Evolutionary conservation across 2,797 vertebrate species (phyloP), one percentile per base, ranked within the genome.

Genomic region (Channallabes apus): DNA sequence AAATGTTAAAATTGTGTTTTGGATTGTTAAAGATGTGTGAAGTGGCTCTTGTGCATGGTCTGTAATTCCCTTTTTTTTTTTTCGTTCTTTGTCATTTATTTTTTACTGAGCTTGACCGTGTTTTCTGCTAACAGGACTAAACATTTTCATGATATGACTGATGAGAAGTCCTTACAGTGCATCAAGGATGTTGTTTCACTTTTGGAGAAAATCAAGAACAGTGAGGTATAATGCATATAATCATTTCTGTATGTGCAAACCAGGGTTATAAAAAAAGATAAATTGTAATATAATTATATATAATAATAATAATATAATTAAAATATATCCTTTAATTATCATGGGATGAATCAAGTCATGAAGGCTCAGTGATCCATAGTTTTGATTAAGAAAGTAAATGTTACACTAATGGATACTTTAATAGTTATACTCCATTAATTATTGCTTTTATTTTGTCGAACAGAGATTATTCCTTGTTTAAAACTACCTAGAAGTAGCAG

Each of bases 201-300:
- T 8, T 46, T 92, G 38, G 91, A 92, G 69, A 90, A 91, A 88
- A 94, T 96, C 90, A 86, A 86, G 82, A 92, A 86, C 56, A 93
- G 94, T n/a, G 91, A 95, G 95, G 85, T 83, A 68, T 2, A 51
- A 1, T 29, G 22, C 11, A n/a, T 64, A 4, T 64, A 80, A 46
- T 62, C 20, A 22, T 65, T 3, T 68, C 14, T n/a, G 8, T 41
- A 20, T 58, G 32, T 58, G 6, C 32, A 71, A 4, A 59, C 14
- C 9, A 32, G 2, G 68, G 27, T 22, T 22, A 68, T 4, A 29
- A 46, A 32, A 32, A 32, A 3, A 32, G 32, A 32, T 32, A 9
- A 46, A 46, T 46, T 1, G 9, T 46, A 46, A 46, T 46, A 3
- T 38, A 38, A 38, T 38, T 38, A 38, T 38, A 38, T 38, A 38